Evolutionary conservation across 2,797 vertebrate genomes (phyloP).

Genomic region (Dermochelys coriacea): DNA sequence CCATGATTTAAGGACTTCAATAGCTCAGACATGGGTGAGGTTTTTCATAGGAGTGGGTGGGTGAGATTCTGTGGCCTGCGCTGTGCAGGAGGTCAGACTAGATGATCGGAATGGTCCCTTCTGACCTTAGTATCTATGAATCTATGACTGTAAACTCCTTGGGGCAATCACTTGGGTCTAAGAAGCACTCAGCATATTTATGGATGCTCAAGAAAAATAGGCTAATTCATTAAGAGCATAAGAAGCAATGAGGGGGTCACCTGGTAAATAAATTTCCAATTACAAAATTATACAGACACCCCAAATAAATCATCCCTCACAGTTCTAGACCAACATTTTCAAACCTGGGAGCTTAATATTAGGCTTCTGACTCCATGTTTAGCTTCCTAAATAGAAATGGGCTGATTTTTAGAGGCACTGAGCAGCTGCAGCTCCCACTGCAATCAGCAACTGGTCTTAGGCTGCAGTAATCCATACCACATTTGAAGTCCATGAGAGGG

Average conservation of each 20-base stretch:
- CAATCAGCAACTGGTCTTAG: rapidly evolving
- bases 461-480: rapidly evolving
- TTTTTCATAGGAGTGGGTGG: no score
- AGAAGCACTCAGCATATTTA: rapidly evolving
- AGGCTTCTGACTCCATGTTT: rapidly evolving
- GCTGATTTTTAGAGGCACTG: background rate
- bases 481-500: background rate
- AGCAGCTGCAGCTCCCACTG: rapidly evolving
- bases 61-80: no score
- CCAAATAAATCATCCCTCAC: background rate
- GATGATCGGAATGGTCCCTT: no score
- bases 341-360: background rate
- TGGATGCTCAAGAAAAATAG: background rate
- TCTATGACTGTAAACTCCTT: background rate
- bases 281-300: rapidly evolving
- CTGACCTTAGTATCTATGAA: no score
- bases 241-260: rapidly evolving
- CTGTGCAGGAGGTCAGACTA: no score
- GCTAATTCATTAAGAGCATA: background rate
- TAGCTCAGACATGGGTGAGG: no score
- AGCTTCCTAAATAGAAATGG: rapidly evolving
- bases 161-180: rapidly evolving
- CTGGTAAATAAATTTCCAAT: background rate
- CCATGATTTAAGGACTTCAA: no score
- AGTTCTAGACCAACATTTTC: background rate